Conservation (phyloP, 2,797 vertebrate species). For the Sorex maritimensis region DNA sequence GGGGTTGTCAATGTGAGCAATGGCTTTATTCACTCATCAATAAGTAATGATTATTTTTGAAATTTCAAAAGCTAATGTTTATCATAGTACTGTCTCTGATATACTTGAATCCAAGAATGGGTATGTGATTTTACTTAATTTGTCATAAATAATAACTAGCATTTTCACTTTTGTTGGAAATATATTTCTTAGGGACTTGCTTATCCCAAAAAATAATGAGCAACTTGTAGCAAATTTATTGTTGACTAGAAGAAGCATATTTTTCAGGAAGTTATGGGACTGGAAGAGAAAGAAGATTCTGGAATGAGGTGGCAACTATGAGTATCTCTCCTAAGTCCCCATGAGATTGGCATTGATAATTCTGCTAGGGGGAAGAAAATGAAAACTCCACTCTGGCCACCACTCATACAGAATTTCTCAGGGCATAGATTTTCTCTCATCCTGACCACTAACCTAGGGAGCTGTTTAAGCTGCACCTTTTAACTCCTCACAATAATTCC, state of each 20-base stretch:
- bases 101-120: slow-evolving; percentile 9
- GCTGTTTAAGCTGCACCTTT: not conserved
- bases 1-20: not conserved
- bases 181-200: not conserved
- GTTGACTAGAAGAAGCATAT: not conserved
- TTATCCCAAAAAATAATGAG: not conserved
- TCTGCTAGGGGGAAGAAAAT: not conserved
- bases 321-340: not conserved
- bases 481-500: not conserved
- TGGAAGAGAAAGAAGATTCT: not conserved
- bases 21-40: slow-evolving; percentile 9
- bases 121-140: not conserved
- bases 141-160: not conserved
- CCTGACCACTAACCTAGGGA: not conserved
- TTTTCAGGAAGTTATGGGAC: slow-evolving; percentile 1
- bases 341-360: not conserved
- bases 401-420: not conserved
- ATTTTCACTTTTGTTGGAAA: not conserved
- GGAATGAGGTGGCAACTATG: not conserved
- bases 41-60: not conserved
- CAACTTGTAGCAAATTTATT: too few relatives aligned
- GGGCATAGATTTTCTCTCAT: not conserved
- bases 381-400: not conserved
- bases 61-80: slow-evolving; percentile 15
- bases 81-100: not conserved